A percentile compares a stretch with the other conserved stretches of the same genome.
These are phyloP conservation scores for Gymnocypris eckloni DNA, from an alignment of 2,797 vertebrate genomes.

Conservation along the genomic window DNA sequence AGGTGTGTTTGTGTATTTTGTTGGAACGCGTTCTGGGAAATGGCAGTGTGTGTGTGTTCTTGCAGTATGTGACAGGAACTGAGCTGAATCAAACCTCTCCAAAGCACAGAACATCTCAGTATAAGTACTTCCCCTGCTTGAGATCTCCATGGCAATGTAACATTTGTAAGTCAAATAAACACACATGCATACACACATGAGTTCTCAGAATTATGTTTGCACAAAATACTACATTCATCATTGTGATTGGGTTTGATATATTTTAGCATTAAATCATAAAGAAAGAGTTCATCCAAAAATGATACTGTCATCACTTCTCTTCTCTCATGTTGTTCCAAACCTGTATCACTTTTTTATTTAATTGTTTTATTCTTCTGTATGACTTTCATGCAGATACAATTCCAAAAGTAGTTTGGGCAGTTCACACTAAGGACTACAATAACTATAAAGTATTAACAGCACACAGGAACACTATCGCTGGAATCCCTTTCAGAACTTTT, in stretches of 20 bases:
- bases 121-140: slow-evolving; percentile 46
- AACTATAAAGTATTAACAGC: background rate
- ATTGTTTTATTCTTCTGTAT: background rate
- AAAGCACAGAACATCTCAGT: slow-evolving; percentile 45
- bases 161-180: slow-evolving; percentile 44
- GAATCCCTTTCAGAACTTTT: background rate
- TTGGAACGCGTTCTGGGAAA: slow-evolving; percentile 46
- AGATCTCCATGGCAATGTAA: slow-evolving; percentile 45
- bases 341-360: background rate
- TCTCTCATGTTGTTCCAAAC: background rate
- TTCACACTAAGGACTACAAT: background rate
- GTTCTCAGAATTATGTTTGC: background rate
- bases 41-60: slow-evolving; percentile 40
- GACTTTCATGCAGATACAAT: background rate
- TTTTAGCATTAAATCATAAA: background rate
- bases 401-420: background rate
- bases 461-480: background rate
- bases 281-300: background rate
- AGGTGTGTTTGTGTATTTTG: slow-evolving; percentile 50
- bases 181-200: slow-evolving; percentile 17
- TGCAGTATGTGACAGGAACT: slow-evolving; percentile 34
- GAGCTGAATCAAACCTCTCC: slow-evolving; percentile 33
- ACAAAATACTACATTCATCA: background rate
- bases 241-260: slow-evolving; percentile 23
- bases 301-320: background rate